Conservation (phyloP, 1,140 invertebrate species). For the Bradysia coprophila region DNA sequence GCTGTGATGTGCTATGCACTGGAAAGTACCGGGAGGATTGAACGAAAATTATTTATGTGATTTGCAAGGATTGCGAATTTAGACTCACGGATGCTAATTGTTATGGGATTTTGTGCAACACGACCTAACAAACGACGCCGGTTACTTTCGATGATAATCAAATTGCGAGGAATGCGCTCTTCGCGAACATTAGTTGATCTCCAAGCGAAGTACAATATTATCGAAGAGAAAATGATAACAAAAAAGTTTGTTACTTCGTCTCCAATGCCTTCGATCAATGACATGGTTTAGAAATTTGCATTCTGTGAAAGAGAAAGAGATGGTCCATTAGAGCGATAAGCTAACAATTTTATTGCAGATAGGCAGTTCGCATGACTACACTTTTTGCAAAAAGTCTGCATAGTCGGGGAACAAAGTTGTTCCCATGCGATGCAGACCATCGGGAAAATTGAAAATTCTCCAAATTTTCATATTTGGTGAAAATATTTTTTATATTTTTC, state of each 20-base stretch:
- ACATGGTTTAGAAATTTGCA: too few relatives aligned
- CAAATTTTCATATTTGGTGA: too few relatives aligned
- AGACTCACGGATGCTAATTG: neutral
- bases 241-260: slow-evolving; percentile 64
- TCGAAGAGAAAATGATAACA: slow-evolving; percentile 34
- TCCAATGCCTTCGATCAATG: slow-evolving; percentile 58
- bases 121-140: neutral
- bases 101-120: neutral
- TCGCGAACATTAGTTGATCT: slow-evolving; percentile 39
- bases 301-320: too few relatives aligned
- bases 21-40: neutral
- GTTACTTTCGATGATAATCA: slow-evolving; percentile 2
- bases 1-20: neutral
- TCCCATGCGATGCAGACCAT: too few relatives aligned
- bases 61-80: neutral
- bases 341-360: too few relatives aligned
- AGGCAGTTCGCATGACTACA: too few relatives aligned
- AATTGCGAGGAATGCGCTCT: slow-evolving; percentile 17
- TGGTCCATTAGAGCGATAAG: too few relatives aligned
- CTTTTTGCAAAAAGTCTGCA: too few relatives aligned
- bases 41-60: neutral
- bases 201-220: slow-evolving; percentile 49
- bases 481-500: too few relatives aligned
- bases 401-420: too few relatives aligned
- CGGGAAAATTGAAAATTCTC: too few relatives aligned